These are phyloP conservation scores for Asarcornis scutulata DNA, from an alignment of 2,113 vertebrate genomes.

Conservation along the genomic window DNA sequence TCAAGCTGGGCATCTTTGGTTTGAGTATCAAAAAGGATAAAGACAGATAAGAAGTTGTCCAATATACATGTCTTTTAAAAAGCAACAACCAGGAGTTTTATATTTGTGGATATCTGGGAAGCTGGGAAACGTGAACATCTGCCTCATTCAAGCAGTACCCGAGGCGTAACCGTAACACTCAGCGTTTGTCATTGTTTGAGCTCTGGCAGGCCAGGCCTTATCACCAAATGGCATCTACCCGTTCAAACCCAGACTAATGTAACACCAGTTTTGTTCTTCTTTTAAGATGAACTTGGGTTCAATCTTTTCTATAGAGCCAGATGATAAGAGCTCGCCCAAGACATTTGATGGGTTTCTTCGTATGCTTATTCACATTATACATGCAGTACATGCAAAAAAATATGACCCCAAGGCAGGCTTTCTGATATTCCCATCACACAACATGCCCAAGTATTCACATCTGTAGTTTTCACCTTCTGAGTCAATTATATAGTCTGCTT, in stretches of 20 bases:
- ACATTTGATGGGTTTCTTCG: not conserved
- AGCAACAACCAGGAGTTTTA: not conserved
- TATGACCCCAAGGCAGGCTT: not conserved
- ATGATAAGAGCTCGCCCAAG: not conserved
- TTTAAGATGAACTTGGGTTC: not conserved
- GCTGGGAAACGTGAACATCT: not conserved
- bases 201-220: not conserved
- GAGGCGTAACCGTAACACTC: not conserved
- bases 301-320: not conserved
- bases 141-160: not conserved
- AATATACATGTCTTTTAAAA: slow-evolving; percentile 18
- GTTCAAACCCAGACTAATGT: not conserved
- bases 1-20: slow-evolving; percentile 7
- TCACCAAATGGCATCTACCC: not conserved
- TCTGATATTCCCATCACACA: not conserved
- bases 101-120: not conserved
- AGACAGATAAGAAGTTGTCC: slow-evolving; percentile 26
- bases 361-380: not conserved
- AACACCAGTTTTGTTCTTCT: not conserved
- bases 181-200: not conserved
- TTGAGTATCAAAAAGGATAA: not conserved
- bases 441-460: not conserved
- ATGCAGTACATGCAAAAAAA: not conserved
- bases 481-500: not conserved
- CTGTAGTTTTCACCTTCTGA: not conserved